These are phyloP conservation scores for Prionailurus viverrinus DNA, from an alignment of 2,113 vertebrate species.

Conservation along the genomic window DNA sequence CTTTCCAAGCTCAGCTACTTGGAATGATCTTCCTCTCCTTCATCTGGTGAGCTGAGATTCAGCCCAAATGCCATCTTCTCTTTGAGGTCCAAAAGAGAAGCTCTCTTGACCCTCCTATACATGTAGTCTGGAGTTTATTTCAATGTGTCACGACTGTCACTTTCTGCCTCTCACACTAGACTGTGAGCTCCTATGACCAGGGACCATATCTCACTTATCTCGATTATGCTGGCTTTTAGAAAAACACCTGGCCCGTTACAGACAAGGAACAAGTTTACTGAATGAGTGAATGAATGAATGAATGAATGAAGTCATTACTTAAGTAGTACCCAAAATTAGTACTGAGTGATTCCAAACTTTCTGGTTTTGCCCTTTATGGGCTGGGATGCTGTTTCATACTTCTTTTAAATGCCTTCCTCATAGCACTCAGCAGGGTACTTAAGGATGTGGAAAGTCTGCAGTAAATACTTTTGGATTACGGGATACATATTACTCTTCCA, in stretches of 20 bases:
- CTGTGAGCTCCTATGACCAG: not conserved
- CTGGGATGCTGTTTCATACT: conserved; percentile 42
- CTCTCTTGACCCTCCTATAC: not conserved
- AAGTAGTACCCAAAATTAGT: conserved; percentile 29
- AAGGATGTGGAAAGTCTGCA: conserved; percentile 46
- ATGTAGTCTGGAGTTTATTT: not conserved
- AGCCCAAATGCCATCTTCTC: conserved; percentile 1
- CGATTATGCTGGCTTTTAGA: not conserved
- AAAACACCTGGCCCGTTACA: conserved; percentile 41
- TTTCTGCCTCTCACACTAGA: conserved; percentile 10
- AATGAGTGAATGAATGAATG: conserved; percentile 32
- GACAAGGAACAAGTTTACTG: not conserved
- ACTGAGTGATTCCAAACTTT: conserved; percentile 53
- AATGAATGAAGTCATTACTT: conserved; percentile 63
- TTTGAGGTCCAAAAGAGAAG: conserved; percentile 44
- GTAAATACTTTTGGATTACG: conserved; percentile 66
- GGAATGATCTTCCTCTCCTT: conserved; percentile 9
- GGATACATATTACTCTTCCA: conserved; percentile 24
- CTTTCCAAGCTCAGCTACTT: conserved; percentile 31
- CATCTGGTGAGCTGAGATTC: not conserved
- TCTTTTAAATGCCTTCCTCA: conserved; percentile 62
- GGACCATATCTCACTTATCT: not conserved
- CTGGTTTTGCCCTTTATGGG: conserved; percentile 61
- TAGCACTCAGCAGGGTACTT: not conserved
- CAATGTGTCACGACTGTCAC: not conserved